Percentiles rank a stretch among this genome's conserved stretches.
Evolutionary conservation across 2,113 vertebrate species (phyloP).

Genomic region (Leucopsar rothschildi): DNA sequence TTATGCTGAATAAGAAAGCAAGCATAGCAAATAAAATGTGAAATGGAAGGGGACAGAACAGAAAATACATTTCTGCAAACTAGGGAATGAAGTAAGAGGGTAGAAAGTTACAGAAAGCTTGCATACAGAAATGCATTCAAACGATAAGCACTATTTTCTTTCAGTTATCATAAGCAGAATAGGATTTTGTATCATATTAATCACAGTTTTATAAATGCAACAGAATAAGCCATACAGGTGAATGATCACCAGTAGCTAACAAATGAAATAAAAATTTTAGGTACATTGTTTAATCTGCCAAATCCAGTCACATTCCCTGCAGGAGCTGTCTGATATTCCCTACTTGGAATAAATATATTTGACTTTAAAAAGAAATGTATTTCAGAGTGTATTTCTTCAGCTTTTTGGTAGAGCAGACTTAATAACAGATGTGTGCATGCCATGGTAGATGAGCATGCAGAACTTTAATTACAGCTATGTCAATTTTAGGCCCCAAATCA

Average conservation of each 20-base stretch:
- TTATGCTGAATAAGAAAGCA: background rate
- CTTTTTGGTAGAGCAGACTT: background rate
- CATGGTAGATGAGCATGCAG: background rate
- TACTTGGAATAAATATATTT: background rate
- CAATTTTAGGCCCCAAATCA: conserved; percentile 17
- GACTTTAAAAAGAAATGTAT: background rate
- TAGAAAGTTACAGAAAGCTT: background rate
- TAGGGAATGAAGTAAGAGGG: background rate
- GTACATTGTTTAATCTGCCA: background rate
- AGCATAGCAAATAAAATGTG: background rate
- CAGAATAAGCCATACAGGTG: background rate
- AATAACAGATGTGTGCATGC: background rate
- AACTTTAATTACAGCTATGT: conserved; percentile 38
- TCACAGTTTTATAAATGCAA: background rate
- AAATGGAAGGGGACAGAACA: background rate
- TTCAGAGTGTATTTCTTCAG: background rate
- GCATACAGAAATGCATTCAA: background rate
- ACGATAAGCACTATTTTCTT: background rate
- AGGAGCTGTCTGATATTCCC: background rate
- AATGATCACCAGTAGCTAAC: background rate
- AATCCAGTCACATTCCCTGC: background rate
- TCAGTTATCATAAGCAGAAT: background rate
- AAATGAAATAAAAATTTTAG: background rate
- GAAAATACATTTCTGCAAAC: background rate
- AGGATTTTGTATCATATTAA: background rate